Evolutionary conservation across 1,140 invertebrate species (phyloP).

Genomic region (Rhopalosiphum padi): DNA sequence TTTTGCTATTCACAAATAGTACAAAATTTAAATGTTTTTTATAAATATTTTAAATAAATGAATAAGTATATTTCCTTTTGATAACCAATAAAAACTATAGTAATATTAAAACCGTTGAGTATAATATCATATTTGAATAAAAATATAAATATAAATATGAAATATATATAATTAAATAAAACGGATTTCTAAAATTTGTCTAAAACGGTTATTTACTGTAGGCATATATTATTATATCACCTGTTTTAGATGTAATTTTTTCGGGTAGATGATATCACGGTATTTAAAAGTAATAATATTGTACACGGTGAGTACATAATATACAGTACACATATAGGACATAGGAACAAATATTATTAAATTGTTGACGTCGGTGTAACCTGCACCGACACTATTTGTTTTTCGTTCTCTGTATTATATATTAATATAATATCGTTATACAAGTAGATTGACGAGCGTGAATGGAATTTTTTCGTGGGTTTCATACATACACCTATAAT

Average conservation of each 20-base stretch:
- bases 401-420: not conserved
- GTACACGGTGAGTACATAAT: not conserved
- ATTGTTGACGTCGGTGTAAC: not conserved
- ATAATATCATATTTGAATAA: too few relatives aligned
- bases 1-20: not conserved
- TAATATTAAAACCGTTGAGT: not conserved
- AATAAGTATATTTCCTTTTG: not conserved
- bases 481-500: not conserved
- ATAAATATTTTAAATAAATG: not conserved
- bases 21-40: not conserved
- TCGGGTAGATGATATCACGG: not conserved
- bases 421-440: not conserved
- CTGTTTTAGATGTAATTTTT: not conserved
- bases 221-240: too few relatives aligned
- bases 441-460: not conserved
- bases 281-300: not conserved
- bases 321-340: not conserved
- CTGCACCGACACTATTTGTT: not conserved
- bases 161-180: too few relatives aligned
- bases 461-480: conserved; percentile 46
- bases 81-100: not conserved
- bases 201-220: too few relatives aligned
- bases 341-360: not conserved
- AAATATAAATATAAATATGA: too few relatives aligned
- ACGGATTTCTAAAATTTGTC: too few relatives aligned